A percentile compares a stretch with the other conserved stretches of the same genome.
These are phyloP conservation scores for Setophaga coronata DNA, from an alignment of 2,113 vertebrate species.

Conservation along the genomic window DNA sequence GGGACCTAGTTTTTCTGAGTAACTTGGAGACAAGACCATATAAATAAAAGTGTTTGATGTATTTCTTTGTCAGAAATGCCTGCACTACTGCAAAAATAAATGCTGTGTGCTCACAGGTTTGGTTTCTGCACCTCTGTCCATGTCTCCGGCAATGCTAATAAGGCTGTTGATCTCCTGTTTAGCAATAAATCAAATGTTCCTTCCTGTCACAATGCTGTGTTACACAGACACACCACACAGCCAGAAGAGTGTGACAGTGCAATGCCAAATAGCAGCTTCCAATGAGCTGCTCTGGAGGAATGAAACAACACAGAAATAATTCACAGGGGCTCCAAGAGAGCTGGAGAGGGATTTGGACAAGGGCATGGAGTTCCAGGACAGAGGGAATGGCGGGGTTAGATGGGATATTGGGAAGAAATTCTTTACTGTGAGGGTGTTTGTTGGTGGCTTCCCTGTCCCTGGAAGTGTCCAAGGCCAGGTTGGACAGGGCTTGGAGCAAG, in stretches of 20 bases:
- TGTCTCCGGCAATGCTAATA: neutral
- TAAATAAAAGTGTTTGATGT: neutral
- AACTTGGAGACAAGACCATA: neutral
- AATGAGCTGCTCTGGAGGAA: fast-evolving
- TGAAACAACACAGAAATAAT: neutral
- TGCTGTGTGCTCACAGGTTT: fast-evolving
- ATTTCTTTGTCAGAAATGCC: neutral
- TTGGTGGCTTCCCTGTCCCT: neutral
- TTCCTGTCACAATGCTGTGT: fast-evolving
- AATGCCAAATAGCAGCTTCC: neutral
- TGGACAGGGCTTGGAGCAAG: neutral
- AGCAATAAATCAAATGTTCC: neutral
- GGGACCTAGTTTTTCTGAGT: neutral
- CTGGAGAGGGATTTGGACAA: neutral
- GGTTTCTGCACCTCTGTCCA: fast-evolving
- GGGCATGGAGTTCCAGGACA: neutral
- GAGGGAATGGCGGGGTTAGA: neutral
- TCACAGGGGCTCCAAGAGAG: neutral
- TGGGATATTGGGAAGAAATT: neutral
- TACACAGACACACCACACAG: neutral
- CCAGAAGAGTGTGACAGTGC: neutral
- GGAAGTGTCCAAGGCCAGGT: neutral
- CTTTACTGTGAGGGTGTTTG: neutral
- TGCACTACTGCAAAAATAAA: neutral
- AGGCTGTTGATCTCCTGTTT: neutral